Evolutionary conservation across 2,888 invertebrate genomes (phyloP).

Genomic region (Meganola albula): DNA sequence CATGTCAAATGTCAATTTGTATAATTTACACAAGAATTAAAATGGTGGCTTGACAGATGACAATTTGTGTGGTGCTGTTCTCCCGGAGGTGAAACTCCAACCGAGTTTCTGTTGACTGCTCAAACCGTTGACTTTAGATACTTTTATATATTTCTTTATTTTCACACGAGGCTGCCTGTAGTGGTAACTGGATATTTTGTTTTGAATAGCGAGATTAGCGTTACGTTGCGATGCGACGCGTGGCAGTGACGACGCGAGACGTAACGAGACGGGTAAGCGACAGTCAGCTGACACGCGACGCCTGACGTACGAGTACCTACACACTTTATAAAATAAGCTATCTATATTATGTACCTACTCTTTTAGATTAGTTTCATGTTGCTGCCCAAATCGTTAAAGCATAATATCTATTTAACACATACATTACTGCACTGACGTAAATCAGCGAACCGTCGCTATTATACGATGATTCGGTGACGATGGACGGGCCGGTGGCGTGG

Average conservation of each 20-base stretch:
- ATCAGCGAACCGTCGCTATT: too few species aligned
- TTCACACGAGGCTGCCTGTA: slow-evolving; percentile 31
- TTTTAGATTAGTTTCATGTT: slow-evolving; percentile 21
- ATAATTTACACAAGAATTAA: slow-evolving; percentile 67
- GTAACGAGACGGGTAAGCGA: slow-evolving; percentile 67
- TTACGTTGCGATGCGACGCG: slow-evolving; percentile 44
- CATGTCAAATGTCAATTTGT: slow-evolving; percentile 72
- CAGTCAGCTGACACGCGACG: slow-evolving; percentile 55
- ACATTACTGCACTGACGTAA: too few species aligned
- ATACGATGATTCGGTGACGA: too few species aligned
- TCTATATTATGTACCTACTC: slow-evolving; percentile 13
- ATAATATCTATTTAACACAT: too few species aligned
- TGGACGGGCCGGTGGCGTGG: too few species aligned
- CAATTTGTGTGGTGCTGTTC: slow-evolving; percentile 43
- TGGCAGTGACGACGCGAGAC: slow-evolving; percentile 38
- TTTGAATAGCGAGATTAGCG: slow-evolving; percentile 52
- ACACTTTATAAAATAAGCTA: too few species aligned
- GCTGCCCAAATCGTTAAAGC: slow-evolving; percentile 8
- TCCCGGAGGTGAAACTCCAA: slow-evolving; percentile 28
- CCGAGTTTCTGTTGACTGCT: slow-evolving; percentile 20
- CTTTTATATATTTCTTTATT: slow-evolving; percentile 32
- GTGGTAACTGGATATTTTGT: slow-evolving; percentile 57
- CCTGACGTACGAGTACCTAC: slow-evolving; percentile 30
- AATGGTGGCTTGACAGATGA: slow-evolving; percentile 66
- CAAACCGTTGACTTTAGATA: slow-evolving; percentile 33